Evolutionary conservation across 2,113 vertebrate genomes (phyloP).

Genomic region (Zeus faber): DNA sequence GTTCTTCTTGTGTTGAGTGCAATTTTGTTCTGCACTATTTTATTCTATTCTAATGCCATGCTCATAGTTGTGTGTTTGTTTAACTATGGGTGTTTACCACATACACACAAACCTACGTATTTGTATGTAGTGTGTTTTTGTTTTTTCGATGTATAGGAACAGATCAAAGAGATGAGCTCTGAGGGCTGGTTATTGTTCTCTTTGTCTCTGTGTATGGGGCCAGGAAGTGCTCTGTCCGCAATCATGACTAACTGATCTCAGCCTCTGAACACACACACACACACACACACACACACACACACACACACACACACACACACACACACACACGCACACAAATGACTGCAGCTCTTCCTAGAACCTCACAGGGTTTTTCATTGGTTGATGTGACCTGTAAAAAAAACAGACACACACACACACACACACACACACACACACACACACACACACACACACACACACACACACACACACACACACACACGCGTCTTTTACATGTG

Average conservation of each 20-base stretch:
- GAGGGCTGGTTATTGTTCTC: constrained; percentile 37
- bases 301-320: not conserved
- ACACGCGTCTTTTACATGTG: no score
- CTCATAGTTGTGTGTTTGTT: no score
- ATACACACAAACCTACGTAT: no score
- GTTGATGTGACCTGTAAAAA: no score
- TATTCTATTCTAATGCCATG: no score
- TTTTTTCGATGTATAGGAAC: constrained; percentile 16
- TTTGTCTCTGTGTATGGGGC: constrained; percentile 38
- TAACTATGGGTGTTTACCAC: no score
- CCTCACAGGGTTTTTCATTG: no score
- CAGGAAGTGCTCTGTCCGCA: constrained; percentile 45
- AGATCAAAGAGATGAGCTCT: constrained; percentile 47
- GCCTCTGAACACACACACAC: constrained; percentile 40
- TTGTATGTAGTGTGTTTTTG: constrained; percentile 11
- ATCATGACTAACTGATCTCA: constrained; percentile 43
- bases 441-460: constrained; percentile 8
- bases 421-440: constrained; percentile 4
- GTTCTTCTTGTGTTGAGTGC: no score
- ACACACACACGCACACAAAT: not conserved
- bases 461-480: constrained; percentile 8
- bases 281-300: not conserved
- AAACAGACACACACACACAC: not conserved
- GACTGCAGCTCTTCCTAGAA: not conserved
- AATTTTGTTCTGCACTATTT: no score